Base-by-base conservation (phyloP, 2,888 invertebrate species). In the Diadromus collaris region DNA sequence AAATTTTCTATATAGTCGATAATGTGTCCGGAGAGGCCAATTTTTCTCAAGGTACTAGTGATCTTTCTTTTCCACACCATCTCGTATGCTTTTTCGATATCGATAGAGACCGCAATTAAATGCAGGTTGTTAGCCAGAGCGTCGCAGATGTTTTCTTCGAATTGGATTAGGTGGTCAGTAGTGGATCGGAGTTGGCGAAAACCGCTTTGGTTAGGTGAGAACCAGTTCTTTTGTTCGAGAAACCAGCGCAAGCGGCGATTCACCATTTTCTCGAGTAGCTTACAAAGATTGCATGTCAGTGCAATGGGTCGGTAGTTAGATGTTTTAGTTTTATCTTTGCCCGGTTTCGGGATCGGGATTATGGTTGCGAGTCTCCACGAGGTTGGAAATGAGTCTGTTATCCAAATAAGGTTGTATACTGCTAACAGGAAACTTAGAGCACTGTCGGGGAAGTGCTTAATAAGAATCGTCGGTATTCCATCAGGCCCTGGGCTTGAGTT, bases 401-500 rank as follows among this genome's bases (percentile, higher is more conserved):
- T 10, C 75, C 71, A 68, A 0, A 79, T 61, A 6, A 38, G 34
- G 27, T 79, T 71, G 21, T 29, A 79, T 7, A 82, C 2, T 0
- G 82, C 51, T 24, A 79, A 19, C 0, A 83, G 32, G 10, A 38
- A 19, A 7, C 19, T 21, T 9, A 61, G 1, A 13, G 19, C 32
- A 38, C 9, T 19, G 4, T 34, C 60, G 9, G 70, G 38, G 0
- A 70, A 27, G 7, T 79, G 21, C 58, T 78, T 74, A 0, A 78
- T 76, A 10, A 84, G 44, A 0, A 73, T 48, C 6, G 75, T 78
- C 0, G 72, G 68, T 0, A 82, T 80, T n/a, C 58, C 29, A 44
- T 85, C 83, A 0, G 81, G 82, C 0, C 80, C 83, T 7, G 82
- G 80, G 24, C 75, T 73, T 0, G 76, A 65, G 29, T 81, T 79